phyloP scores from a whole-genome alignment of 2,113 vertebrate species.

The Oostethus manadensis region DNA sequence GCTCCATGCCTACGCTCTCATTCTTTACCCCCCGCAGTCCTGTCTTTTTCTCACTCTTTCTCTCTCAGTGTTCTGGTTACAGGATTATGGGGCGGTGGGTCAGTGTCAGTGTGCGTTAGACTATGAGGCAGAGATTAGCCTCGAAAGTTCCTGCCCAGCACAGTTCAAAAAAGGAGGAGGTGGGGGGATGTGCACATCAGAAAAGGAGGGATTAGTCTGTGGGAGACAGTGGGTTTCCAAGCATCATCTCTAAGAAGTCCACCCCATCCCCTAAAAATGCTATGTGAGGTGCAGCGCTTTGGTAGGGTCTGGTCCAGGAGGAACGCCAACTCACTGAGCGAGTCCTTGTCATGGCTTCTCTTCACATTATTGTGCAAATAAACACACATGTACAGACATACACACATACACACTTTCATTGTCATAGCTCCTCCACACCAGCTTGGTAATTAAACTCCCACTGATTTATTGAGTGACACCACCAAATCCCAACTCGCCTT shows the following conservation, averaged over 20 bases:
- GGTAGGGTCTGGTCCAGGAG: slow-evolving; percentile 72
- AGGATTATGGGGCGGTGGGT: slow-evolving; percentile 58
- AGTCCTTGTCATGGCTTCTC: slow-evolving; percentile 78
- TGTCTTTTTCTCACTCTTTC: slow-evolving; percentile 3
- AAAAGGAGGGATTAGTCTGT: slow-evolving; percentile 35
- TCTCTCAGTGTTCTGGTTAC: slow-evolving; percentile 32
- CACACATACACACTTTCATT: slow-evolving; percentile 52
- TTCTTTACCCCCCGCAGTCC: slow-evolving; percentile 25
- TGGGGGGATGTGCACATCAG: slow-evolving; percentile 16
- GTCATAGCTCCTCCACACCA: slow-evolving; percentile 80
- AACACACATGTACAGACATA: slow-evolving; percentile 10
- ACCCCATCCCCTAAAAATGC: slow-evolving; percentile 44
- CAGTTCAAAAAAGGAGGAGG: slow-evolving; percentile 53
- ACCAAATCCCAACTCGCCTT: slow-evolving; percentile 88
- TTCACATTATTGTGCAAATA: slow-evolving; percentile 56
- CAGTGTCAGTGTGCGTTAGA: slow-evolving; percentile 55
- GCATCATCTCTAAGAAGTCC: slow-evolving; percentile 14
- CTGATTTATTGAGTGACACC: slow-evolving; percentile 97
- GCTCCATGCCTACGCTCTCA: slow-evolving; percentile 20
- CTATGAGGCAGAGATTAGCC: slow-evolving; percentile 65
- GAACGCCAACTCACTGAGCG: slow-evolving; percentile 77
- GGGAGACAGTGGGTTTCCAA: slow-evolving; percentile 31
- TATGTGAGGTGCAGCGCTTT: slow-evolving; percentile 52
- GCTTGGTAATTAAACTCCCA: slow-evolving; percentile 92
- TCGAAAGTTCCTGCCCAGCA: slow-evolving; percentile 51